phyloP scores from a whole-genome alignment of 2,888 invertebrate species.

The Ceramica pisi region DNA sequence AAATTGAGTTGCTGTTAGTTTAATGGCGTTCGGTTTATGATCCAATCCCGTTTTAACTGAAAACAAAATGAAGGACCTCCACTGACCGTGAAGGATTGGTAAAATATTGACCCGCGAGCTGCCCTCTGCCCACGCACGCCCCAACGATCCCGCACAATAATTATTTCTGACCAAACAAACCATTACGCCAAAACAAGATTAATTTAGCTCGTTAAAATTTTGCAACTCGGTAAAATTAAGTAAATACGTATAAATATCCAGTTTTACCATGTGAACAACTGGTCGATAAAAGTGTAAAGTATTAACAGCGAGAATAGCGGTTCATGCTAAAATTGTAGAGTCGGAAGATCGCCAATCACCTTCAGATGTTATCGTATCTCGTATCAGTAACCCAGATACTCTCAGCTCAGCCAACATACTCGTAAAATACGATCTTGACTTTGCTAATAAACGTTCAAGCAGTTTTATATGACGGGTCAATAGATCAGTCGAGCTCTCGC shows the following conservation, averaged over 20 bases:
- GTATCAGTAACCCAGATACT: conserved; percentile 59
- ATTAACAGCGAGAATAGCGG: background rate
- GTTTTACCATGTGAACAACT: conserved; percentile 10
- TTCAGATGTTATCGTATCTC: conserved; percentile 59
- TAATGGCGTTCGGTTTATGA: conserved; percentile 48
- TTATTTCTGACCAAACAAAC: conserved; percentile 41
- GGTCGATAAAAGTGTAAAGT: conserved; percentile 11
- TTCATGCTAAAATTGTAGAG: conserved; percentile 12
- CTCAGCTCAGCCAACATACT: conserved; percentile 41
- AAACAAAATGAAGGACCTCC: conserved; percentile 44
- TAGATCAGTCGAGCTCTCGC: conserved; percentile 68
- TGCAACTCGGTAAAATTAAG: conserved; percentile 4
- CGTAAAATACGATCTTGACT: conserved; percentile 65
- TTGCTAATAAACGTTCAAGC: conserved; percentile 69
- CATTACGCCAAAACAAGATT: conserved; percentile 33
- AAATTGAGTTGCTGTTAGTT: conserved; percentile 68
- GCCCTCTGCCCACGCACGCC: conserved; percentile 6
- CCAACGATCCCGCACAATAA: conserved; percentile 17
- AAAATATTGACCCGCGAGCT: conserved; percentile 44
- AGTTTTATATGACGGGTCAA: conserved; percentile 71
- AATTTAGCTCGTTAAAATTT: conserved; percentile 27
- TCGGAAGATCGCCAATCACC: conserved; percentile 30
- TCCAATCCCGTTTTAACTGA: conserved; percentile 52
- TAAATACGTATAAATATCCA: conserved; percentile 4
- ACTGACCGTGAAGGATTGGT: conserved; percentile 51